Evolutionary conservation across 64 coral and sea anemone species (phyloP).

Genomic region (Astreopora myriophthalma): DNA sequence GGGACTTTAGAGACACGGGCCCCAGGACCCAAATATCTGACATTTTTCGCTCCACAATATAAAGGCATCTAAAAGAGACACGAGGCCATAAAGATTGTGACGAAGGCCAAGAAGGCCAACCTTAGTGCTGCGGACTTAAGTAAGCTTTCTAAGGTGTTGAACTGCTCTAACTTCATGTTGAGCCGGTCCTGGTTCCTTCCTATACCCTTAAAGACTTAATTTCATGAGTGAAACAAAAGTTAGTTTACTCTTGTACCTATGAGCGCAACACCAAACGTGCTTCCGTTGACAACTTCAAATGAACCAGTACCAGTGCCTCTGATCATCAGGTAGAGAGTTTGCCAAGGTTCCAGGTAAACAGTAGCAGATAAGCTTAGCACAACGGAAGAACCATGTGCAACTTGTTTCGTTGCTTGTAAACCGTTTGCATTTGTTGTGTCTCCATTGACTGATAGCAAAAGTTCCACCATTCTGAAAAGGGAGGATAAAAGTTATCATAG

Average conservation of each 20-base stretch:
- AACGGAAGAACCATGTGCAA: background rate
- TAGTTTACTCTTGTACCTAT: background rate
- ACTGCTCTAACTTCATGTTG: background rate
- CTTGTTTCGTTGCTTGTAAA: background rate
- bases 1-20: too few species aligned
- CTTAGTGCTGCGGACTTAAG: too few species aligned
- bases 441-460: slow-evolving; percentile 9
- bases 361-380: slow-evolving; percentile 8
- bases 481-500: background rate
- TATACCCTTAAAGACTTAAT: background rate
- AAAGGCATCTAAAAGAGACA: too few species aligned
- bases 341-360: slow-evolving; percentile 1
- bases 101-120: too few species aligned
- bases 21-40: too few species aligned
- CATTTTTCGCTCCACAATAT: too few species aligned
- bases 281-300: slow-evolving; percentile 9
- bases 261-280: background rate
- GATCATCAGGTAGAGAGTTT: slow-evolving; percentile 21
- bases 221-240: background rate
- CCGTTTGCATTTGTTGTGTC: background rate
- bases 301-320: slow-evolving; percentile 17
- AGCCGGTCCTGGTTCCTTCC: background rate
- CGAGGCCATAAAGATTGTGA: too few species aligned
- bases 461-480: background rate
- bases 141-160: too few species aligned